These are phyloP conservation scores for Thamnophis elegans DNA, from an alignment of 2,797 vertebrate species.

Conservation along the genomic window DNA sequence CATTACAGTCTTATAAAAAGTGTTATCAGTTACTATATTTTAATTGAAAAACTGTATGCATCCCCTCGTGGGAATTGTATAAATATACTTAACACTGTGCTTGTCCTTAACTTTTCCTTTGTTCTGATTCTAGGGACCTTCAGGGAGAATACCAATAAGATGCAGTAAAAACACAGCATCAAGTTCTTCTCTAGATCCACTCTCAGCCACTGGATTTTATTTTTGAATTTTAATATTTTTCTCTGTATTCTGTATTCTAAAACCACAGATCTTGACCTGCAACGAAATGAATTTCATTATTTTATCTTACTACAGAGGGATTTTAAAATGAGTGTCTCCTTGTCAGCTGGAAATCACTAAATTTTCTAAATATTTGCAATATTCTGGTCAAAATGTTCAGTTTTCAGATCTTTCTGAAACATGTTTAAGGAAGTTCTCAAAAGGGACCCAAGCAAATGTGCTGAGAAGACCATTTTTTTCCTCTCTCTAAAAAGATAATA, in stretches of 20 bases:
- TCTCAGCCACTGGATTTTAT: constrained; percentile 63
- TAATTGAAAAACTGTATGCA: constrained; percentile 22
- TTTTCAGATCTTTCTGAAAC: constrained; percentile 57
- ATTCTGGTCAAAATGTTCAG: constrained; percentile 52
- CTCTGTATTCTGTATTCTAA: constrained; percentile 65
- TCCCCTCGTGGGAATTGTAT: constrained; percentile 23
- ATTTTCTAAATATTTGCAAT: too few species aligned
- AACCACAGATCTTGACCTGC: constrained; percentile 69
- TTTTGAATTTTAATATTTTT: constrained; percentile 54
- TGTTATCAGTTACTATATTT: neutral
- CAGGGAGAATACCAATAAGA: constrained; percentile 60
- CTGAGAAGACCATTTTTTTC: constrained; percentile 69
- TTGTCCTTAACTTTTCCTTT: constrained; percentile 41
- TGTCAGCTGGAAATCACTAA: constrained; percentile 57
- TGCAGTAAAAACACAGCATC: constrained; percentile 50
- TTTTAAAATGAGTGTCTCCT: constrained; percentile 62
- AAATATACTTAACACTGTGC: constrained; percentile 26
- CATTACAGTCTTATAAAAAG: neutral
- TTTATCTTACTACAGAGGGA: constrained; percentile 68
- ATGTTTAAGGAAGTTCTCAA: constrained; percentile 52
- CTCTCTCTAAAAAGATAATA: constrained; percentile 77
- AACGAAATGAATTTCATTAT: constrained; percentile 65
- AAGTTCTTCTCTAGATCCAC: constrained; percentile 66
- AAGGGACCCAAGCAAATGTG: constrained; percentile 44
- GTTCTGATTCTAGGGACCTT: constrained; percentile 61